Evolutionary conservation across 2,797 vertebrate species (phyloP), one percentile per base, ranked within the genome.

Genomic region (Craterocephalus amniculus): DNA sequence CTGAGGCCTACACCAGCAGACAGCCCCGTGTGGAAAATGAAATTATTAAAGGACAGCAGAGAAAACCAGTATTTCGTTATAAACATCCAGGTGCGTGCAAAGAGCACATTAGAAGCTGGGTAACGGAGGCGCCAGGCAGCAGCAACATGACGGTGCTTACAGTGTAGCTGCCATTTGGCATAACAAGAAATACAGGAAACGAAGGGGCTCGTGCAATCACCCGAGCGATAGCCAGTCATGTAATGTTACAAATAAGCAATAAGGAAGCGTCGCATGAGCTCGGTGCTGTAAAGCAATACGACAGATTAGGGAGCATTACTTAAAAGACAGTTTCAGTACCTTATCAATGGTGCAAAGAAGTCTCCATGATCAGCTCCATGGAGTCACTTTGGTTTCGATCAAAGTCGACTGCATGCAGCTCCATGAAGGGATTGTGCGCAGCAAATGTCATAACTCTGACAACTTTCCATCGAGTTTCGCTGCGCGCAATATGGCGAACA

Each of bases 161-260:
- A 51, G 78, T 63, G 67, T 59, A 84, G 88, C 88, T 91, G 89
- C 92, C 87, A 87, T 92, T 92, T 88, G 90, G 87, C 89, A 91
- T 24, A 93, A 92, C 93, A 84, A 93, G 93, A 94, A 94, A 94
- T 94, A 94, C 92, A 93, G 93, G 94, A 94, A 94, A 91, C 92
- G 89, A 75, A 88, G 84, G 90, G 83, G 83, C 81, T 88, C 75
- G 63, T 87, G 87, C 85, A 90, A 84, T 76, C 87, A 88, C 72
- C 88, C 80, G 68, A 82, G 73, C 80, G 51, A 82, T 74, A 85
- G 82, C 78, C 89, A 85, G 40, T 79, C 67, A 78, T 84, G 85
- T 83, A 82, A 63, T 81, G 86, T 77, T 51, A 55, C 48, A 70
- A 74, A 78, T 29, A 45, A 62, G 75, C 79, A 86, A 86, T 59